These are phyloP conservation scores for Porites cylindrica DNA, from an alignment of 92 coral and sea anemone species.

Conservation along the genomic window DNA sequence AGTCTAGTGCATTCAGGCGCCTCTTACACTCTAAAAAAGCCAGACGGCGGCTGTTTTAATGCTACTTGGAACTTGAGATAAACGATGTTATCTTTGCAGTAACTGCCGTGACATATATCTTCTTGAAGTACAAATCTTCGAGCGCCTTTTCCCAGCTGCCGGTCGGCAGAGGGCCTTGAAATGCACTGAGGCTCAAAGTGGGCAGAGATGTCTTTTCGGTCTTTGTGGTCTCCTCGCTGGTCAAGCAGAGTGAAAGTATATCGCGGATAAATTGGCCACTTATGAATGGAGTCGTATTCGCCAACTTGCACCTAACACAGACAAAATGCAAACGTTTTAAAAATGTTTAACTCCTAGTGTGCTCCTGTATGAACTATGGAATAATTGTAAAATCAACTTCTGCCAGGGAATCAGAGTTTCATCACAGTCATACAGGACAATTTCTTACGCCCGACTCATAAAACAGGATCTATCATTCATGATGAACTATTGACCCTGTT, in stretches of 20 bases:
- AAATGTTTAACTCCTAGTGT: too few species aligned
- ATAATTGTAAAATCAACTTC: too few species aligned
- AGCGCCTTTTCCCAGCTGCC: conserved; percentile 99
- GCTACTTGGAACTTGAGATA: conserved; percentile 83
- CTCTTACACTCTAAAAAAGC: conserved; percentile 70
- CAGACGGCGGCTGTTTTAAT: conserved; percentile 73
- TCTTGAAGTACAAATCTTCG: conserved; percentile 91
- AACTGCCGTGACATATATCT: conserved; percentile 76
- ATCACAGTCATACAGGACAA: too few species aligned
- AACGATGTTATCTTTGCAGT: conserved; percentile 87
- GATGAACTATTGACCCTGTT: too few species aligned
- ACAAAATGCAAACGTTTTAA: not conserved
- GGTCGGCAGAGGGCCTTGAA: conserved; percentile 87
- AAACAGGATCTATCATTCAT: too few species aligned
- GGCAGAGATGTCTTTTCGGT: conserved; percentile 82
- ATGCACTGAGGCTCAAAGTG: conserved; percentile 97
- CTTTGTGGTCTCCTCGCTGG: conserved; percentile 82
- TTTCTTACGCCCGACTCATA: too few species aligned
- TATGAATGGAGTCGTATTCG: conserved; percentile 88
- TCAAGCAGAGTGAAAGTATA: conserved; percentile 92
- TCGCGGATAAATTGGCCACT: conserved; percentile 95
- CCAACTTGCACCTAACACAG: conserved; percentile 88
- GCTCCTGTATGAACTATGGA: too few species aligned
- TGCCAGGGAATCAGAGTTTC: too few species aligned
- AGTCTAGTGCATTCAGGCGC: too few species aligned